Conservation (phyloP, 2,888 invertebrate genomes). For the Chrysolina oricalcia region DNA sequence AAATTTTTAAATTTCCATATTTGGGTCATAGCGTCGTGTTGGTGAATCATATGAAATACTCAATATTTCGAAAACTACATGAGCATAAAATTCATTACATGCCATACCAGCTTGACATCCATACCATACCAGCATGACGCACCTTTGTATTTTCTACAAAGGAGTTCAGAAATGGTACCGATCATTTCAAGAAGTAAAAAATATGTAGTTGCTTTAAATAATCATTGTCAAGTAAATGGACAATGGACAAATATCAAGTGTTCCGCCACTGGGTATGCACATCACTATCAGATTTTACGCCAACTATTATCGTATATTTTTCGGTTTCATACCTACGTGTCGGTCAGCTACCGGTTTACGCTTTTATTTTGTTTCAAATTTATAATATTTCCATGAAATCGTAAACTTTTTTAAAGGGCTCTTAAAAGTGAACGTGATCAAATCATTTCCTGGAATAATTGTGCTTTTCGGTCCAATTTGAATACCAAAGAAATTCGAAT, state of each 20-base stretch:
- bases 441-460: neutral
- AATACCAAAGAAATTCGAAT: constrained; percentile 40
- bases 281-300: constrained; percentile 43
- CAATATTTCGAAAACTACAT: too few relatives aligned
- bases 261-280: constrained; percentile 34
- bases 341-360: constrained; percentile 29
- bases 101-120: too few relatives aligned
- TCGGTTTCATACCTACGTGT: constrained; percentile 17
- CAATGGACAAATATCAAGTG: neutral
- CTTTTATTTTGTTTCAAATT: constrained; percentile 22
- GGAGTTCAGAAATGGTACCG: too few relatives aligned
- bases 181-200: too few relatives aligned
- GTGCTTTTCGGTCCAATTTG: neutral
- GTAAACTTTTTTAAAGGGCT: neutral
- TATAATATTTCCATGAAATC: constrained; percentile 15
- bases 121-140: too few relatives aligned
- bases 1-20: too few relatives aligned
- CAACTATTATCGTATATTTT: constrained; percentile 44
- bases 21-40: too few relatives aligned
- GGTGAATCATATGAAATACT: too few relatives aligned
- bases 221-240: neutral
- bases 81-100: too few relatives aligned
- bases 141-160: too few relatives aligned
- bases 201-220: too few relatives aligned
- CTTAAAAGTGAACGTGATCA: neutral